Percentiles rank a stretch among this genome's conserved stretches.
phyloP scores from a whole-genome alignment of 1,140 invertebrate genomes.

The Sinella curviseta region DNA sequence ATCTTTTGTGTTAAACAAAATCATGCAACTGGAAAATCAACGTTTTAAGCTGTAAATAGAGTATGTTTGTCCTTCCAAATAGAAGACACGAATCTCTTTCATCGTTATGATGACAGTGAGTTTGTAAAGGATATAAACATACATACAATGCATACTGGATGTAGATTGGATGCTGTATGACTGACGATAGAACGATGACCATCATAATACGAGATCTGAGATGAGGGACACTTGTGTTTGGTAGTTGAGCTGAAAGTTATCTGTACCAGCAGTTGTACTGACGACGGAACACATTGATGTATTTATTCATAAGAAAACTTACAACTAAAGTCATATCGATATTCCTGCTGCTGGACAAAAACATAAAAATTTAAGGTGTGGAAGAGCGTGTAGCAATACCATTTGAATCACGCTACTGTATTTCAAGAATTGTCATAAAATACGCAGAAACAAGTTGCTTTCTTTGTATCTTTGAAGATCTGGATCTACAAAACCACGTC shows the following conservation, averaged over 20 bases:
- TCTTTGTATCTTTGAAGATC: no score
- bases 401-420: neutral
- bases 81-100: neutral
- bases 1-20: neutral
- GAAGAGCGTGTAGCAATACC: neutral
- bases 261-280: no score
- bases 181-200: no score
- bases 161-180: neutral
- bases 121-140: neutral
- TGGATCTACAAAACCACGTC: no score
- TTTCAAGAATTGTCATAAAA: no score
- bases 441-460: no score
- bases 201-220: no score
- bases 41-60: neutral
- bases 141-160: neutral
- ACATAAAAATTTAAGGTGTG: conserved; percentile 4
- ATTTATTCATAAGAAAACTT: no score
- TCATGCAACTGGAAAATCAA: conserved; percentile 14
- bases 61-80: neutral
- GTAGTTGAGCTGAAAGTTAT: no score
- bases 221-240: no score
- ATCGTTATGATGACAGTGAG: neutral
- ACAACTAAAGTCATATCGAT: no score
- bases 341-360: conserved; percentile 7
- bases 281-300: no score